Base-by-base conservation (phyloP, 2,888 invertebrate genomes). In the Dioctria linearis region DNA sequence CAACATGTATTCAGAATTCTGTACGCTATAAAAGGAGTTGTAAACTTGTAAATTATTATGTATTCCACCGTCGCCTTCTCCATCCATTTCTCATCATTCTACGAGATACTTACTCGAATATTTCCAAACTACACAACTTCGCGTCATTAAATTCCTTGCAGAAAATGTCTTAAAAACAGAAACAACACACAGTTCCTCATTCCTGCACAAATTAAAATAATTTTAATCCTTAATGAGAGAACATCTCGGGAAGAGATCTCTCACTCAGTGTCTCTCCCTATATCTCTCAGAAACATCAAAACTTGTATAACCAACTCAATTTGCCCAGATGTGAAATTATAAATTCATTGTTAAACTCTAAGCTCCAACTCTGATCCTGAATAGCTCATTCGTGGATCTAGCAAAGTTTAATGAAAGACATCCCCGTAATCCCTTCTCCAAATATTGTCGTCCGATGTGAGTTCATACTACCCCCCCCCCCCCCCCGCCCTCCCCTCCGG, bases 301-400 rank as follows among this genome's bases (percentile, higher is more conserved):
- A 67, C 67, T 67, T 46, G 9, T 4, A 67, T 67, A 67, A 46
- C 49, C 67, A 67, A 67, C 67, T 67, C 46, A 67, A 67, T 67
- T 67, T 67, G 42, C 67, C 46, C n/a, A 67, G 67, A 43, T 67
- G 67, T 67, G 67, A 46, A 67, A 67, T 67, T 67, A 67, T 67
- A 67, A 67, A 67, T 67, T 67, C 67, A 67, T 67, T 67, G 67
- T 49, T 46, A 46, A 46, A 67, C 67, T 46, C 67, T 6, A 49
- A 67, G 67, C 67, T 46, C 2, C 46, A 67, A 25, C 43, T 46
- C 67, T 25, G 25, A 25, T 25, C 25, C 25, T 67, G 49, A 67
- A 67, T 67, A 67, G 67, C 37, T 67, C 67, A 49, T 46, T 67
- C 67, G 67, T 4, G 46, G 67, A 67, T 49, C 49, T 67, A 8